Conservation (phyloP, 2,797 vertebrate genomes). For the Orientallactaga sibirica region DNA sequence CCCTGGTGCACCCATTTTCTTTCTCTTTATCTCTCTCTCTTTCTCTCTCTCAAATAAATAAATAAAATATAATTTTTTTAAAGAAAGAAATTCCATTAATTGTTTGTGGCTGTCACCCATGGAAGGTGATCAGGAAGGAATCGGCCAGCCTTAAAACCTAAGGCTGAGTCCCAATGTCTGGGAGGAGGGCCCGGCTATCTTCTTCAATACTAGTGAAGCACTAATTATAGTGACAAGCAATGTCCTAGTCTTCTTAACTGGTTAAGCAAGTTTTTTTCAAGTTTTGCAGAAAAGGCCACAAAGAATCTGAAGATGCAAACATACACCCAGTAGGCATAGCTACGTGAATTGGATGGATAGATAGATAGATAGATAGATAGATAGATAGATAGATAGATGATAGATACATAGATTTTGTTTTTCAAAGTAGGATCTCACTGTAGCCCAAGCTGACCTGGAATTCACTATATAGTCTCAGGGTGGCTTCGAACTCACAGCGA, state of each 20-base stretch:
- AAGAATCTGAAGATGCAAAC: not conserved
- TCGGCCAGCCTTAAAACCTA: not conserved
- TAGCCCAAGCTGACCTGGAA: too few species aligned
- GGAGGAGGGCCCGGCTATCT: not conserved
- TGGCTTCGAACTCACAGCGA: too few species aligned
- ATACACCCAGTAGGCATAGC: not conserved
- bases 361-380: too few species aligned
- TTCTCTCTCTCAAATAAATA: too few species aligned
- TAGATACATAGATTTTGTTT: too few species aligned
- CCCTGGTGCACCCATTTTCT: too few species aligned
- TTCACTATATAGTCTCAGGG: too few species aligned
- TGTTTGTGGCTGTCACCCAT: constrained; percentile 67
- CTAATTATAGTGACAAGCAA: not conserved
- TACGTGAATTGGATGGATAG: not conserved
- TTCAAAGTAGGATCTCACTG: too few species aligned
- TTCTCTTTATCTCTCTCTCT: too few species aligned
- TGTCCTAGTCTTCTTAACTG: not conserved
- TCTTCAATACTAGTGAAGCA: not conserved
- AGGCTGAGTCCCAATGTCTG: not conserved
- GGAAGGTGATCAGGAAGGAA: not conserved
- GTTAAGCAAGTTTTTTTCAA: not conserved
- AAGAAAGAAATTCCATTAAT: constrained; percentile 39
- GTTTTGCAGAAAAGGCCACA: not conserved
- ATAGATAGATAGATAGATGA: too few species aligned
- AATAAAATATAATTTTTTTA: too few species aligned